Conservation (phyloP, 2,888 invertebrate genomes). For the Nematopogon swammerdamellus region DNA sequence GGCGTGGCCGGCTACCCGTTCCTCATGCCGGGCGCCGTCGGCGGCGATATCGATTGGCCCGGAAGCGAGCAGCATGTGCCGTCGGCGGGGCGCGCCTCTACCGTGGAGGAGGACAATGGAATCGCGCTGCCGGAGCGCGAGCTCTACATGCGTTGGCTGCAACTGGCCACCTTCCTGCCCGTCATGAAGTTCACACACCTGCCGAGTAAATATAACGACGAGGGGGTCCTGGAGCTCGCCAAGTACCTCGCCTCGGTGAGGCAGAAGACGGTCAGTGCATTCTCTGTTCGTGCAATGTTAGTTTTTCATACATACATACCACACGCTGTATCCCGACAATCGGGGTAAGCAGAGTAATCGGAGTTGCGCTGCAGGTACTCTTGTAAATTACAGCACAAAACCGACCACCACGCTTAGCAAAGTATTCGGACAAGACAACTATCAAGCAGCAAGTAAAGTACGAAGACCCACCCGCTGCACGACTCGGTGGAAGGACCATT, state of each 20-base stretch:
- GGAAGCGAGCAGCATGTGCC: conserved; percentile 53
- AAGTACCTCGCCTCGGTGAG: conserved; percentile 71
- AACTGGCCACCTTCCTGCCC: conserved; percentile 86
- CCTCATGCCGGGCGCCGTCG: conserved; percentile 90
- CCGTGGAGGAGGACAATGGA: conserved; percentile 33
- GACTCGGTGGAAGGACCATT: too few relatives aligned
- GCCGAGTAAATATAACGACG: conserved; percentile 85
- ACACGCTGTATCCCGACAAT: too few relatives aligned
- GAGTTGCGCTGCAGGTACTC: too few relatives aligned
- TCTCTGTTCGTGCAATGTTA: neutral
- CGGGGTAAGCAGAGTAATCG: too few relatives aligned
- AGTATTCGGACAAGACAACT: too few relatives aligned
- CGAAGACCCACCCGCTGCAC: too few relatives aligned
- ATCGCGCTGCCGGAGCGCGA: conserved; percentile 70
- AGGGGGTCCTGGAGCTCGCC: conserved; percentile 72
- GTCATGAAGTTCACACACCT: conserved; percentile 88
- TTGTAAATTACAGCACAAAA: too few relatives aligned
- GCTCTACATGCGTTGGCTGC: conserved; percentile 86
- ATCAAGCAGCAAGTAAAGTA: too few relatives aligned
- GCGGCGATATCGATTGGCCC: conserved; percentile 77
- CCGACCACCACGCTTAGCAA: too few relatives aligned
- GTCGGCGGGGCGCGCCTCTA: conserved; percentile 37
- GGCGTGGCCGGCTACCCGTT: conserved; percentile 92
- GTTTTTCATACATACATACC: too few relatives aligned
- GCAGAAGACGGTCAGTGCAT: conserved; percentile 61